phyloP scores from a whole-genome alignment of 1,140 invertebrate genomes.

The Medauroidea extradentata region DNA sequence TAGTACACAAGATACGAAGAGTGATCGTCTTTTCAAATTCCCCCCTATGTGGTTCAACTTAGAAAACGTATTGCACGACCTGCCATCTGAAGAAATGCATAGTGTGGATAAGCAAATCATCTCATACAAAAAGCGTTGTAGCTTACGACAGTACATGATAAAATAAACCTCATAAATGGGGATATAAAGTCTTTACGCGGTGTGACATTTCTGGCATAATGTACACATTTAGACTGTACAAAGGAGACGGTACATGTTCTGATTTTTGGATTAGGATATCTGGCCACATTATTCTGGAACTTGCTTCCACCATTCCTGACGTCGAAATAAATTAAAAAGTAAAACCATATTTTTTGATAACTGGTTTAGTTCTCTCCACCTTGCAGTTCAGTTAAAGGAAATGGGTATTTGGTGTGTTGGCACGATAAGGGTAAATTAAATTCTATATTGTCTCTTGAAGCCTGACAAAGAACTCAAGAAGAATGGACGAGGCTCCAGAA shows the following conservation, averaged over 20 bases:
- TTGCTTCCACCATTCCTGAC: background rate
- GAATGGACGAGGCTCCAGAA: constrained; percentile 32
- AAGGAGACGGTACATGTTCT: constrained; percentile 9
- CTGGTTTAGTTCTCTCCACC: constrained; percentile 5
- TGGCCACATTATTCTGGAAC: constrained; percentile 2
- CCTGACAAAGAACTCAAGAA: constrained; percentile 37
- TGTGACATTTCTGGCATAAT: constrained; percentile 17
- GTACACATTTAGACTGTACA: constrained; percentile 26
- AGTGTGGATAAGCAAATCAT: constrained; percentile 36
- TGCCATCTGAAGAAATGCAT: constrained; percentile 34
- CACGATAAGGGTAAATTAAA: background rate
- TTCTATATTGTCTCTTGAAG: constrained; percentile 10
- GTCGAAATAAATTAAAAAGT: background rate
- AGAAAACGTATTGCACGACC: constrained; percentile 25
- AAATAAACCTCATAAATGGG: constrained; percentile 33
- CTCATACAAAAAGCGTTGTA: constrained; percentile 27
- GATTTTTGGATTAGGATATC: background rate
- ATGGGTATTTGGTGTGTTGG: background rate
- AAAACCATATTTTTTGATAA: constrained; percentile 8
- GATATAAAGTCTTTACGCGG: constrained; percentile 28
- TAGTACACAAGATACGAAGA: background rate
- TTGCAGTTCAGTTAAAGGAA: background rate
- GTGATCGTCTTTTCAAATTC: constrained; percentile 17
- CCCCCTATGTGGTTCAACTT: constrained; percentile 4
- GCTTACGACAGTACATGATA: constrained; percentile 31